phyloP scores from a whole-genome alignment of 2,888 invertebrate genomes.

The Aleiodes testaceus region DNA sequence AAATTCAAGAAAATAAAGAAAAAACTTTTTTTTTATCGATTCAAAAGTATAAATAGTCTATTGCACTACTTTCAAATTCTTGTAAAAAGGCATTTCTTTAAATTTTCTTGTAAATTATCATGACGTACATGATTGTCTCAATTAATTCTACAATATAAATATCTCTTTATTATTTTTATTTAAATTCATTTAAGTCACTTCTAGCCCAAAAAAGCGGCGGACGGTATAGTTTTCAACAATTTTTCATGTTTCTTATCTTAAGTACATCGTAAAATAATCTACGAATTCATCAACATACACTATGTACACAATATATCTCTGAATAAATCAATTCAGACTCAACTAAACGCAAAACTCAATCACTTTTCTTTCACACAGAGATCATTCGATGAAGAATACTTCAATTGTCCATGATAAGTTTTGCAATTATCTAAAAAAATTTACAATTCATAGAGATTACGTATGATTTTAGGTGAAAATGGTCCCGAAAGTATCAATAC shows the following conservation, averaged over 20 bases:
- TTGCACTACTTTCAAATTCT: slow-evolving; percentile 28
- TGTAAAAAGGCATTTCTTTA: neutral
- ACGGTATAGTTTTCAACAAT: slow-evolving; percentile 18
- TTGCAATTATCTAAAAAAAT: neutral
- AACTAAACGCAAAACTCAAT: neutral
- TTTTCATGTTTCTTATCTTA: slow-evolving; percentile 2
- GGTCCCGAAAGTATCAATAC: slow-evolving; percentile 16
- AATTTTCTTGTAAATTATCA: slow-evolving; percentile 9
- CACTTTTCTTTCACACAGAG: slow-evolving; percentile 1
- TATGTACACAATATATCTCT: slow-evolving; percentile 38
- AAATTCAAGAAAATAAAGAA: neutral
- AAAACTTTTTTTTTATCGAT: neutral
- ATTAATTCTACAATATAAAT: slow-evolving; percentile 41
- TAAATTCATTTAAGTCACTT: slow-evolving; percentile 36
- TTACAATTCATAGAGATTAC: neutral
- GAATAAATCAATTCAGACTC: slow-evolving; percentile 4
- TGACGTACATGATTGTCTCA: slow-evolving; percentile 29
- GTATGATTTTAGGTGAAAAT: slow-evolving; percentile 11
- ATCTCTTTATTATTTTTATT: slow-evolving; percentile 21
- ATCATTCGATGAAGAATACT: slow-evolving; percentile 22
- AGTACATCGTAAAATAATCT: slow-evolving; percentile 45
- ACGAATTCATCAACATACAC: slow-evolving; percentile 30
- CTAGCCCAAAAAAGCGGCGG: slow-evolving; percentile 15
- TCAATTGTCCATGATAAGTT: neutral
- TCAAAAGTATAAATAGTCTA: slow-evolving; percentile 18